Evolutionary conservation across 2,113 vertebrate genomes (phyloP).

Genomic region (Hystrix brachyura): DNA sequence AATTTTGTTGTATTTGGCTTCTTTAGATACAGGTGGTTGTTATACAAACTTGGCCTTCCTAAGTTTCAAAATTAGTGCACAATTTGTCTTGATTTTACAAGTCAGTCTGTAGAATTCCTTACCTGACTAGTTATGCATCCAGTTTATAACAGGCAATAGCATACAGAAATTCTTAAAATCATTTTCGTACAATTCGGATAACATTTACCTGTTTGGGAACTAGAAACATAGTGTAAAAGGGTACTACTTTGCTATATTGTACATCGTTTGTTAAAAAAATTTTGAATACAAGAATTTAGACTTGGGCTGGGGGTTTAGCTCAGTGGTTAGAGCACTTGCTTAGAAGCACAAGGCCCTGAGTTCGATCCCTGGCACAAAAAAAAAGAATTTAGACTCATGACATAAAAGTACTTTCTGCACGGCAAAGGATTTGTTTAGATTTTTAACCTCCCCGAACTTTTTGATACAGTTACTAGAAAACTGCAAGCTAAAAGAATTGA

Average conservation of each 20-base stretch:
- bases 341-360: no score
- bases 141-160: background rate
- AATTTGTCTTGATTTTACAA: constrained; percentile 17
- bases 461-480: background rate
- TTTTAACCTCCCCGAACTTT: background rate
- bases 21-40: background rate
- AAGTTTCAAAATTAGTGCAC: constrained; percentile 35
- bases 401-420: background rate
- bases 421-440: background rate
- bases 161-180: background rate
- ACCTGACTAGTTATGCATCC: background rate
- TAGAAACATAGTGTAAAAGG: background rate
- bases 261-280: background rate
- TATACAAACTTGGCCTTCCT: background rate
- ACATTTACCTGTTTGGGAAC: background rate
- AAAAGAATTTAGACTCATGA: background rate
- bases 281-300: no score
- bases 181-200: constrained; percentile 16
- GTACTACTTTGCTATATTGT: background rate
- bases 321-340: no score
- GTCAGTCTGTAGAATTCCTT: constrained; percentile 25
- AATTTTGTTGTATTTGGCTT: constrained; percentile 4
- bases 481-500: background rate
- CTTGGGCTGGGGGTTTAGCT: no score
- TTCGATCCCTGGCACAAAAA: no score